These are phyloP conservation scores for Melopsittacus undulatus DNA, from an alignment of 2,797 vertebrate genomes.

Conservation along the genomic window DNA sequence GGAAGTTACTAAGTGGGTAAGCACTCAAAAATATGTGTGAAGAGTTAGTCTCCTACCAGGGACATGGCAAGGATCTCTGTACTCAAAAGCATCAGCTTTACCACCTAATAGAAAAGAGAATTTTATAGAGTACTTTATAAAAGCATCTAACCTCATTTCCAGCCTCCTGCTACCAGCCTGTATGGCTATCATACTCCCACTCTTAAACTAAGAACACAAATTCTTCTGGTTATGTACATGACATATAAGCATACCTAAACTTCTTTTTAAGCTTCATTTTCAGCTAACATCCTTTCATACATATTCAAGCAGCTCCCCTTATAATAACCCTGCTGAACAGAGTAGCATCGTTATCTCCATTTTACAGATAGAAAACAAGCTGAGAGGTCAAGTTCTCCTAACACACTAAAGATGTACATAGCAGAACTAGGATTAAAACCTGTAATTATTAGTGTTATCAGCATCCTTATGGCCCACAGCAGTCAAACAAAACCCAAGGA, in stretches of 20 bases:
- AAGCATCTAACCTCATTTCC: neutral
- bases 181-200: neutral
- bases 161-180: neutral
- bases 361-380: neutral
- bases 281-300: neutral
- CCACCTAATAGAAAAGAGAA: neutral
- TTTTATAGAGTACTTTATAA: neutral
- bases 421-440: neutral
- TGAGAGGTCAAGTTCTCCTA: neutral
- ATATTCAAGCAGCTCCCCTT: neutral
- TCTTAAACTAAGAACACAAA: neutral
- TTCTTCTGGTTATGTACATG: neutral
- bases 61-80: neutral
- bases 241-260: neutral
- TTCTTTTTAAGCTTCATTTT: neutral
- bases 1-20: neutral
- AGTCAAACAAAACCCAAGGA: neutral
- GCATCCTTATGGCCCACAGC: neutral
- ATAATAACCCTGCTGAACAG: neutral
- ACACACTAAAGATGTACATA: neutral
- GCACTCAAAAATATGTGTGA: neutral
- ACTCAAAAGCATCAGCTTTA: neutral
- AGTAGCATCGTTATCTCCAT: neutral
- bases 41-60: constrained; percentile 1
- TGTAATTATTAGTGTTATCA: neutral